A percentile compares a stretch with the other conserved stretches of the same genome.
These are phyloP conservation scores for Tuta absoluta DNA, from an alignment of 2,888 invertebrate genomes.

Conservation along the genomic window DNA sequence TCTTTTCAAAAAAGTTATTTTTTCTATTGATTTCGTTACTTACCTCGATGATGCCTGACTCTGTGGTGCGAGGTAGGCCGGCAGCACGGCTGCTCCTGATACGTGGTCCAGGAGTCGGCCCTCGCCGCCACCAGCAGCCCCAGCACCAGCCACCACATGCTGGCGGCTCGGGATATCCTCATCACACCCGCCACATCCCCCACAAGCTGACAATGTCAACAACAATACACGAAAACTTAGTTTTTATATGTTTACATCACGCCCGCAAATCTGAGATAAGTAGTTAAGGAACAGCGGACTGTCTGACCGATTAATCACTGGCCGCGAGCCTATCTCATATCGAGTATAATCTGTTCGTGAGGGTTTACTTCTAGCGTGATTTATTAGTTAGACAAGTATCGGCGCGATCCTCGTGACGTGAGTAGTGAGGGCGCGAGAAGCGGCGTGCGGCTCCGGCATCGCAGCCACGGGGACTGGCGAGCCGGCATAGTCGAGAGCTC, in stretches of 20 bases:
- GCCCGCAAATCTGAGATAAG: conserved; percentile 62
- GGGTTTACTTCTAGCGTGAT: conserved; percentile 66
- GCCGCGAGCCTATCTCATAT: conserved; percentile 68
- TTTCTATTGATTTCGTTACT: conserved; percentile 30
- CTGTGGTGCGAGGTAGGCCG: conserved; percentile 81
- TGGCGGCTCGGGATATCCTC: conserved; percentile 32
- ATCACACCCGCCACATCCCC: conserved; percentile 22
- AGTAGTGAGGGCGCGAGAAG: conserved; percentile 49
- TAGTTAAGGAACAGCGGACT: conserved; percentile 53
- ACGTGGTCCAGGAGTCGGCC: conserved; percentile 84
- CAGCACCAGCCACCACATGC: conserved; percentile 64
- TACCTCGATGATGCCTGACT: conserved; percentile 84
- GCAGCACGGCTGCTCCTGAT: conserved; percentile 85
- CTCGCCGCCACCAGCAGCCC: conserved; percentile 70
- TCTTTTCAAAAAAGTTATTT: neutral
- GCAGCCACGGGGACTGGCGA: conserved; percentile 64
- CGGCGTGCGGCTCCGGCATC: conserved; percentile 70
- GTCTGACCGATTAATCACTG: conserved; percentile 69
- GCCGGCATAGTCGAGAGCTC: conserved; percentile 40
- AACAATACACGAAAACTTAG: conserved; percentile 67
- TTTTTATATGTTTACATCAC: conserved; percentile 71
- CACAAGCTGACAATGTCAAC: conserved; percentile 49
- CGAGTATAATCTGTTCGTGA: conserved; percentile 70
- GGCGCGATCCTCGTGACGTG: conserved; percentile 67
- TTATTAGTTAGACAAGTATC: conserved; percentile 70